These are phyloP conservation scores for Cryptus armator DNA, from an alignment of 2,888 invertebrate genomes.

Conservation along the genomic window DNA sequence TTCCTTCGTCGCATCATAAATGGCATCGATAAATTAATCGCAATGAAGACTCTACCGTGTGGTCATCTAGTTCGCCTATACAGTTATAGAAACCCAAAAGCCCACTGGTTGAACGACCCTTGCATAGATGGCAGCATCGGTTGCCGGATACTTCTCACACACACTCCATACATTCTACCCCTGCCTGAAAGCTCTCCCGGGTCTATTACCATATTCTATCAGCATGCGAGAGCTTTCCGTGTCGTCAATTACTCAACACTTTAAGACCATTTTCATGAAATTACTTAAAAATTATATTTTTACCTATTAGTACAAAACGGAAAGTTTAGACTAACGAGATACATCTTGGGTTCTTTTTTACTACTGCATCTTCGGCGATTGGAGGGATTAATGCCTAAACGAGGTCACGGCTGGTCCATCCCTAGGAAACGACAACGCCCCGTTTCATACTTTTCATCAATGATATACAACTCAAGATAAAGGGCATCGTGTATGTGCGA, in stretches of 20 bases:
- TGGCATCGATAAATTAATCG: slow-evolving; percentile 10
- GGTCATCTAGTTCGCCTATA: not conserved
- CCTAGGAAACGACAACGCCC: not conserved
- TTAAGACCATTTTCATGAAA: not conserved
- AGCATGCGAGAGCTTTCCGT: slow-evolving; percentile 48
- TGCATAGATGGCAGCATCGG: slow-evolving; percentile 48
- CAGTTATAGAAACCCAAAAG: not conserved
- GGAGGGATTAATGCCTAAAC: not conserved
- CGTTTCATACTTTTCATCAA: not conserved
- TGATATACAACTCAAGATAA: not conserved
- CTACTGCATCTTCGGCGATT: not conserved
- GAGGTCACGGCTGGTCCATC: slow-evolving; percentile 3
- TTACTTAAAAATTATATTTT: slow-evolving; percentile 10
- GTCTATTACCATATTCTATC: slow-evolving; percentile 56
- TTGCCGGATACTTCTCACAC: slow-evolving; percentile 8
- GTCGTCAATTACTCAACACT: slow-evolving; percentile 51
- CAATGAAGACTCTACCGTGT: not conserved
- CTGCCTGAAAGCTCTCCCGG: slow-evolving; percentile 38
- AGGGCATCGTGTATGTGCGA: not conserved
- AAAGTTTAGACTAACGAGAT: not conserved
- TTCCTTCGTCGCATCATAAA: not conserved
- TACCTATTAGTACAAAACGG: not conserved
- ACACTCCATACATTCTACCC: slow-evolving; percentile 7
- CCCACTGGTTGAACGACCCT: slow-evolving; percentile 25
- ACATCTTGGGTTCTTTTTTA: not conserved